Base-by-base conservation (phyloP, 2,113 vertebrate genomes). In the Sebastes fasciatus region DNA sequence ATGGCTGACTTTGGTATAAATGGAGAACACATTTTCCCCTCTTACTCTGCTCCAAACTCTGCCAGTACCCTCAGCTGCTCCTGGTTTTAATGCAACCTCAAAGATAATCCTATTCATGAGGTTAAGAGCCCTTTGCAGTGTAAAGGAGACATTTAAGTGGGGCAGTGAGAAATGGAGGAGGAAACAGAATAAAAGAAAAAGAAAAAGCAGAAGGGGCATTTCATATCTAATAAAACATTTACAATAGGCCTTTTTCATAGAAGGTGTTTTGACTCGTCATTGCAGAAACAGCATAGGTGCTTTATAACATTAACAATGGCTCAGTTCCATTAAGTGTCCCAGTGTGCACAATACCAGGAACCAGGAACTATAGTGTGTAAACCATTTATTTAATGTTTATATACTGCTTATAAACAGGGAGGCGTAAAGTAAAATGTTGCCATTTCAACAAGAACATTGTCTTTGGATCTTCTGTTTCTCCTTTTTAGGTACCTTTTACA, bases 1-100 rank as follows among this genome's bases (percentile, higher is more conserved):
- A 74, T 40, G 54, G 74, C 57, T 57, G 60, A 66, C 66, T 68
- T 57, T 23, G 55, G 68, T 1, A 68, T 64, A 85, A 87, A 92
- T 84, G n/a, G 9, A 86, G 26, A 84, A 49, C 80, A 88, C 52
- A 86, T 84, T 88, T 79, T n/a, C 46, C 17, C 57, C 54, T 79
- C 64, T 82, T 16, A 10, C 45, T 60, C 26, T 54, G 23, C 48
- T 77, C 75, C 63, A 77, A 70, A 77, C 23, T 76, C 26, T 79
- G 43, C 48, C 42, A 75, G 65, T 62, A 42, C n/a, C 52, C 43
- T 75, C 68, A 73, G 72, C 63, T 88, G 67, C 60, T 82, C 55
- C 69, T 72, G 76, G 51, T 80, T 86, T 77, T 69, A 62, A 79
- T 69, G 73, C 58, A 21, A 46, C 68, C 76, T 77, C 65, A 40